Conservation (phyloP, 2,888 invertebrate species). For the Odontocerum albicorne region DNA sequence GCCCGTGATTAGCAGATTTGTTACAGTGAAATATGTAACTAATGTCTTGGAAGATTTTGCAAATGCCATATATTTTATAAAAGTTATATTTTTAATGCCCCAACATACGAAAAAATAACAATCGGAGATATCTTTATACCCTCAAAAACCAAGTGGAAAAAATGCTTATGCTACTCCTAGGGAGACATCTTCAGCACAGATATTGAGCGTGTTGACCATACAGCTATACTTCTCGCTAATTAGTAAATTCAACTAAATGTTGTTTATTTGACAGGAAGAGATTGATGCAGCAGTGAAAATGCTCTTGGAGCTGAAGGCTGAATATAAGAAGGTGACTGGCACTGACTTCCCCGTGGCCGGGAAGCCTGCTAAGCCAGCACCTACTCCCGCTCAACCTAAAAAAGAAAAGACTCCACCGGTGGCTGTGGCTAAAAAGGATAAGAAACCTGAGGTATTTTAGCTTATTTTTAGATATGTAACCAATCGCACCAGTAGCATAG, state of each 20-base stretch:
- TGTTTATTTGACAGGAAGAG: conserved; percentile 41
- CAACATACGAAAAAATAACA: no score
- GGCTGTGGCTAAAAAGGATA: conserved; percentile 21
- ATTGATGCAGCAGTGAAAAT: conserved; percentile 62
- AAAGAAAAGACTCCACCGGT: conserved; percentile 29
- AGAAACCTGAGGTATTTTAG: no score
- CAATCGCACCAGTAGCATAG: no score
- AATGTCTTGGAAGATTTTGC: no score
- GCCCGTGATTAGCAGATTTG: no score
- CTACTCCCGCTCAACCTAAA: conserved; percentile 25
- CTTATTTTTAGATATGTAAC: no score
- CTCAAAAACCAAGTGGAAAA: no score
- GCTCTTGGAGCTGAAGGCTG: conserved; percentile 61
- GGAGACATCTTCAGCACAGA: no score
- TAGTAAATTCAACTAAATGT: not conserved
- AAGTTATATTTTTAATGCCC: no score
- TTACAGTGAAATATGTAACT: no score
- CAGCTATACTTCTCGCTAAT: not conserved
- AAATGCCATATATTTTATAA: no score
- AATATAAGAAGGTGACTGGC: conserved; percentile 64
- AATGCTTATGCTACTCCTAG: not conserved
- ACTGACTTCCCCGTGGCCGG: conserved; percentile 47
- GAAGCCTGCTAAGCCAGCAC: conserved; percentile 41
- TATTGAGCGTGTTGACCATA: not conserved
- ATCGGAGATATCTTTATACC: not conserved